A percentile compares a stretch with the other conserved stretches of the same genome.
Conservation (phyloP, 2,797 vertebrate genomes). For the Protonibea diacanthus region DNA sequence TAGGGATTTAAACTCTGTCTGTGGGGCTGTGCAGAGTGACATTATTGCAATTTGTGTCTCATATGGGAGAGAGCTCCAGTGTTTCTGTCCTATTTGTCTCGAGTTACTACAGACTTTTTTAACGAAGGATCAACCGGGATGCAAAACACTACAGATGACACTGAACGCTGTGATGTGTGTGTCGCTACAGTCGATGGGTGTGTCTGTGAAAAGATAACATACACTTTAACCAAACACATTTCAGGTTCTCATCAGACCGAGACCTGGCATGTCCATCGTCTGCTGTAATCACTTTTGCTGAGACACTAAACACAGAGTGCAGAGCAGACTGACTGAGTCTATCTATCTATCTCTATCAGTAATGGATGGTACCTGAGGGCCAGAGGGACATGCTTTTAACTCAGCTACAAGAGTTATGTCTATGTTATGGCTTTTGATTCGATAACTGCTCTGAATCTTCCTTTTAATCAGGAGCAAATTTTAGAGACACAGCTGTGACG, state of each 20-base stretch:
- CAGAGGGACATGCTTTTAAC: conserved; percentile 43
- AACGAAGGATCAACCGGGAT: conserved; percentile 8
- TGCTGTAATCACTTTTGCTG: conserved; percentile 41
- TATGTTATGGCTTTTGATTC: conserved; percentile 32
- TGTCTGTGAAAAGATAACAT: conserved; percentile 8
- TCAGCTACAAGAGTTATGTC: conserved; percentile 34
- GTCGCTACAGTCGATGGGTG: conserved; percentile 10
- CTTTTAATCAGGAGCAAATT: conserved; percentile 34
- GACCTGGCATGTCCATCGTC: not conserved
- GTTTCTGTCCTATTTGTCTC: not conserved
- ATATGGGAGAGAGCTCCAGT: not conserved
- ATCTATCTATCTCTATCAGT: conserved; percentile 28
- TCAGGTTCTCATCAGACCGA: not conserved
- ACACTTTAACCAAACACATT: conserved; percentile 22
- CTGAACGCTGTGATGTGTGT: not conserved
- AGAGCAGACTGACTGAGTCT: conserved; percentile 38
- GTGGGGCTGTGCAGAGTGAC: conserved; percentile 1
- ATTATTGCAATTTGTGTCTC: conserved; percentile 14
- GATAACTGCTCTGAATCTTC: conserved; percentile 20
- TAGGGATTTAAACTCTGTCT: not conserved
- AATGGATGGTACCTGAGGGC: conserved; percentile 44
- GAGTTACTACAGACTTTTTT: not conserved
- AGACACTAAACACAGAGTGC: conserved; percentile 8
- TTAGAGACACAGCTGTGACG: conserved; percentile 53
- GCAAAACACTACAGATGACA: conserved; percentile 28